Percentiles rank a stretch among this genome's conserved stretches.
Evolutionary conservation across 2,113 vertebrate genomes (phyloP).

Genomic region (Ochotona princeps): DNA sequence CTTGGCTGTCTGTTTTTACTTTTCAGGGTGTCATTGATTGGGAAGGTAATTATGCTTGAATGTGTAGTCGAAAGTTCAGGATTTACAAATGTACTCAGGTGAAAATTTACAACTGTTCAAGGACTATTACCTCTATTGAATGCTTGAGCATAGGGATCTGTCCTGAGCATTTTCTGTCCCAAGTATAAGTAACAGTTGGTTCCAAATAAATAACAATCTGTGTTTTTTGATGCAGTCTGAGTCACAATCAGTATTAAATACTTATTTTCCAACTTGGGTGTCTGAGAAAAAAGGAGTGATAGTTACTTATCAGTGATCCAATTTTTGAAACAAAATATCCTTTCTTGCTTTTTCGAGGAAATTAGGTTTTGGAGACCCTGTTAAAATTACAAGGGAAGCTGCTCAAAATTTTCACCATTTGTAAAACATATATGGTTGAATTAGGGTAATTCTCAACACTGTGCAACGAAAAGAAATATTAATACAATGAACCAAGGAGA

Average conservation of each 20-base stretch:
- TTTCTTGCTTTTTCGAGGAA: neutral
- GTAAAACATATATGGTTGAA: neutral
- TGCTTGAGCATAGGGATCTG: neutral
- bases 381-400: neutral
- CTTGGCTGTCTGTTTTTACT: neutral
- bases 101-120: neutral
- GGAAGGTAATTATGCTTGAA: neutral
- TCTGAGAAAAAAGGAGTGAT: neutral
- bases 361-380: neutral
- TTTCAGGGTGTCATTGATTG: slow-evolving; percentile 21
- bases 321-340: slow-evolving; percentile 1
- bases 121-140: neutral
- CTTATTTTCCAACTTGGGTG: neutral
- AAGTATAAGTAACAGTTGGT: neutral
- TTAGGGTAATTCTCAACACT: neutral
- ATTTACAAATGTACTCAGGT: neutral
- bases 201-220: neutral
- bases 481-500: neutral
- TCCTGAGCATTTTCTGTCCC: neutral
- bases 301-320: neutral
- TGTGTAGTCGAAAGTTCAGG: slow-evolving; percentile 10
- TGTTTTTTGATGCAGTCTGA: neutral
- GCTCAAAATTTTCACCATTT: neutral
- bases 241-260: neutral
- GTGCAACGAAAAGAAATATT: neutral